phyloP scores from a whole-genome alignment of 92 coral and sea anemone genomes.

The Blastomussa wellsi region DNA sequence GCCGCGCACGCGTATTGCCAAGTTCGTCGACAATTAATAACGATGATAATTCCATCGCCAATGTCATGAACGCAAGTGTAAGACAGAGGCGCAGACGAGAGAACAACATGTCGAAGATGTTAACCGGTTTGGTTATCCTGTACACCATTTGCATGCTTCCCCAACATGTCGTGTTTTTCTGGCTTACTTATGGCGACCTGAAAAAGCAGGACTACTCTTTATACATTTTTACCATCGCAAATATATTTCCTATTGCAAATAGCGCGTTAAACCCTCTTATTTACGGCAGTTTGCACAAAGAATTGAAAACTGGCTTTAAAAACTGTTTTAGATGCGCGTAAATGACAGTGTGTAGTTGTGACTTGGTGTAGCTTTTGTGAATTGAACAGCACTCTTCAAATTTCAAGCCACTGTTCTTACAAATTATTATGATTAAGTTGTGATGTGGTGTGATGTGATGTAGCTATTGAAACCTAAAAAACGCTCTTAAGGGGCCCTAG shows the following conservation, averaged over 20 bases:
- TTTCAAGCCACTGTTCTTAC: too few species aligned
- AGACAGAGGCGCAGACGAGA: conserved; percentile 70
- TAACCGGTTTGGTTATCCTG: conserved; percentile 65
- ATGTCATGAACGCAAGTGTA: conserved; percentile 55
- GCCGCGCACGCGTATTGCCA: conserved; percentile 43
- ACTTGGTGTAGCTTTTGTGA: background rate
- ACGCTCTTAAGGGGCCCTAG: too few species aligned
- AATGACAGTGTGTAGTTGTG: background rate
- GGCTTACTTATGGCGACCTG: conserved; percentile 68
- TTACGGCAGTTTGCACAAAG: conserved; percentile 77
- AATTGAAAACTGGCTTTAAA: conserved; percentile 42
- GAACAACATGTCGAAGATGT: conserved; percentile 67
- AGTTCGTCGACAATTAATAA: background rate
- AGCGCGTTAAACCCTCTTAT: conserved; percentile 81
- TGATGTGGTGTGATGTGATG: too few species aligned
- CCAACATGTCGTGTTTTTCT: conserved; percentile 64
- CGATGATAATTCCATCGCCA: conserved; percentile 11
- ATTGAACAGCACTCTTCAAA: background rate
- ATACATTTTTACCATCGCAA: conserved; percentile 60
- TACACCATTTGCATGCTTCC: conserved; percentile 77
- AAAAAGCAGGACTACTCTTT: conserved; percentile 29
- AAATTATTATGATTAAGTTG: too few species aligned
- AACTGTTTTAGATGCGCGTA: conserved; percentile 11
- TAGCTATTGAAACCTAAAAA: too few species aligned
- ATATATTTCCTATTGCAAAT: conserved; percentile 80